A percentile compares a stretch with the other conserved stretches of the same genome.
Conservation (phyloP, 2,113 vertebrate genomes). For the Gobius niger region DNA sequence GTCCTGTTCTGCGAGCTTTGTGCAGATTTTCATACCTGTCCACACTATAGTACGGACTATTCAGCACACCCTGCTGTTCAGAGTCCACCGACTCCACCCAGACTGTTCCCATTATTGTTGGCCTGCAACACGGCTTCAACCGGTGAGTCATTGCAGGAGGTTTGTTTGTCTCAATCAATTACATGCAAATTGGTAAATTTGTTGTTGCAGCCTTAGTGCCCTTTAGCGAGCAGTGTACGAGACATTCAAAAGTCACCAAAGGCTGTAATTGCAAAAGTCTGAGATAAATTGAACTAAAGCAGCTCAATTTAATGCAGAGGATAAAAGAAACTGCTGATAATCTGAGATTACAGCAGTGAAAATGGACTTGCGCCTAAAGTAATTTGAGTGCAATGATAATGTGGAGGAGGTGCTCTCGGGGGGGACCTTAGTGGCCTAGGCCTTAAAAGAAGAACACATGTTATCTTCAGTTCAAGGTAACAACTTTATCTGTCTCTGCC, state of each 20-base stretch:
- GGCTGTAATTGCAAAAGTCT: constrained; percentile 24
- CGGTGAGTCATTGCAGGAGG: not conserved
- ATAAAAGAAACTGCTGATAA: constrained; percentile 40
- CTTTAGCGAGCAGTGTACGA: not conserved
- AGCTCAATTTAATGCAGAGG: constrained; percentile 32
- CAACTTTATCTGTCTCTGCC: constrained; percentile 64
- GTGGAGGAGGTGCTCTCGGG: constrained; percentile 31
- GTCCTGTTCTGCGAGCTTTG: constrained; percentile 4
- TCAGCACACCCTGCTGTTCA: constrained; percentile 13
- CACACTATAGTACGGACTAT: constrained; percentile 22
- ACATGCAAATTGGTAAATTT: not conserved
- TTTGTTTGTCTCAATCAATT: not conserved
- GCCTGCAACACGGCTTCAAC: not conserved
- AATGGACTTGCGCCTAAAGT: constrained; percentile 30
- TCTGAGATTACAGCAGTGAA: constrained; percentile 28
- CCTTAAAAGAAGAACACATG: constrained; percentile 37
- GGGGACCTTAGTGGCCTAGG: constrained; percentile 30
- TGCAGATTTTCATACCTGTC: constrained; percentile 12
- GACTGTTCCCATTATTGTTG: not conserved
- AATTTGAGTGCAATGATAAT: constrained; percentile 37
- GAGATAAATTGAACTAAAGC: constrained; percentile 34
- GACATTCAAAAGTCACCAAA: not conserved
- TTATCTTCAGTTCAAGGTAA: constrained; percentile 67
- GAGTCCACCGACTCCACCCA: constrained; percentile 14
- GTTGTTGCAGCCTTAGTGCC: not conserved